These are phyloP conservation scores for Notodonta dromedarius DNA, from an alignment of 2,888 invertebrate species.

Conservation along the genomic window DNA sequence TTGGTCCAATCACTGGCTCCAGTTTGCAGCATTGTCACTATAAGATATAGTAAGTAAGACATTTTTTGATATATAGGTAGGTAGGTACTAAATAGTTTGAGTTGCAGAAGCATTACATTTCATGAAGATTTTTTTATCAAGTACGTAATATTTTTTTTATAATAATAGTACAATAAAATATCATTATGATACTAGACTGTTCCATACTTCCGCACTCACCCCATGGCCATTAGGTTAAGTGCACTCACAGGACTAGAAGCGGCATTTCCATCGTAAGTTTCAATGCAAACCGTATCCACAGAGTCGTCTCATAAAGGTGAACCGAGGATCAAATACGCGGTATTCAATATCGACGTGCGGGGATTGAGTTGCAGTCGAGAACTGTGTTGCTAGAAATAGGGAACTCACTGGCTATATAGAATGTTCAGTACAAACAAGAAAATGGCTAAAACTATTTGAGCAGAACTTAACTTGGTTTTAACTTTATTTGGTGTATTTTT, in stretches of 20 bases:
- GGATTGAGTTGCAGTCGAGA: neutral
- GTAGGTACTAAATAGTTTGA: too few species aligned
- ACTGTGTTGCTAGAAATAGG: neutral
- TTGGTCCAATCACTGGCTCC: constrained; percentile 15
- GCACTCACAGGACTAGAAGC: neutral
- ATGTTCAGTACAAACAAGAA: neutral
- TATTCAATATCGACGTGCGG: neutral
- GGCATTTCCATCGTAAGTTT: neutral
- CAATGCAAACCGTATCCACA: constrained; percentile 2
- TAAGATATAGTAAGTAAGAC: neutral
- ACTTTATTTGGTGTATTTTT: too few species aligned
- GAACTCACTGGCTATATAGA: neutral
- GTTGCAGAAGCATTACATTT: too few species aligned
- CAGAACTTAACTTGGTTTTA: too few species aligned
- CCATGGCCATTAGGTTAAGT: neutral
- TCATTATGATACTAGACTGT: too few species aligned
- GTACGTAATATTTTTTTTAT: too few species aligned
- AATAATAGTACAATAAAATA: too few species aligned
- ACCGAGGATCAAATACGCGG: constrained; percentile 1
- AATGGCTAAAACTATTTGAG: neutral
- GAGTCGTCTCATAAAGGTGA: constrained; percentile 2
- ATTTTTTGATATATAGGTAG: too few species aligned
- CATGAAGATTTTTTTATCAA: too few species aligned
- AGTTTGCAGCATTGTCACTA: neutral
- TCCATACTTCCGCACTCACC: too few species aligned